phyloP scores from a whole-genome alignment of 2,113 vertebrate species.

The Notarius lentiginosus region DNA sequence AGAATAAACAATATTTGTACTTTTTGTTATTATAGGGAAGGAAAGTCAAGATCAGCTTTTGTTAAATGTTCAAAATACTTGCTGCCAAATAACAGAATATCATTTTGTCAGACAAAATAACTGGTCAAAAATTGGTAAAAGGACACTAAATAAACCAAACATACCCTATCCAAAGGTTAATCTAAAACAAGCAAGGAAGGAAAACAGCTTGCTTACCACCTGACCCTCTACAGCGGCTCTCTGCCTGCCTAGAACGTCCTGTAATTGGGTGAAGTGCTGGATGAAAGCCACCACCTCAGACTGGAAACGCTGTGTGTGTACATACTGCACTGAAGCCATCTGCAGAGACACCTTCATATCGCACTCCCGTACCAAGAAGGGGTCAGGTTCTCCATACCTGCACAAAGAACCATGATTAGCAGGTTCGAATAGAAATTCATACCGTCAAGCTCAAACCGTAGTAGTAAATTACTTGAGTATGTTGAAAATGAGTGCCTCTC shows the following conservation, averaged over 20 bases:
- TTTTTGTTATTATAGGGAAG: neutral
- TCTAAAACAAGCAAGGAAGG: conserved; percentile 11
- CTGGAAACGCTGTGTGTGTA: conserved; percentile 97
- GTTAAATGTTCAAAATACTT: too few species aligned
- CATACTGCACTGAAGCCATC: conserved; percentile 95
- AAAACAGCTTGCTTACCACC: conserved; percentile 74
- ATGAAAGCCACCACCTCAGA: conserved; percentile 92
- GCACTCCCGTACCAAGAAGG: conserved; percentile 77
- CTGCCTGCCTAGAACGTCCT: conserved; percentile 91
- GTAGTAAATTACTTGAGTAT: conserved; percentile 79
- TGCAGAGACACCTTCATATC: conserved; percentile 83
- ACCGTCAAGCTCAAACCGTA: neutral
- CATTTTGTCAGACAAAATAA: neutral
- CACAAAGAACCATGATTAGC: neutral
- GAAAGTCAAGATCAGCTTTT: neutral
- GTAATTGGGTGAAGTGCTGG: conserved; percentile 95
- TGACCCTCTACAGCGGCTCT: conserved; percentile 93
- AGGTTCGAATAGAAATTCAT: neutral
- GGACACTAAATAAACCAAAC: neutral
- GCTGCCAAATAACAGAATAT: neutral
- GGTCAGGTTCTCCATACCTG: conserved; percentile 83
- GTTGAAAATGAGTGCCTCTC: conserved; percentile 92
- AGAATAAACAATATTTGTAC: neutral
- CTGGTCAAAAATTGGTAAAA: neutral
- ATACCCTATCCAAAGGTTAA: conserved; percentile 14